A percentile compares a stretch with the other conserved stretches of the same genome.
Conservation (phyloP, 2,888 invertebrate genomes). For the Oxystoma pomonae region DNA sequence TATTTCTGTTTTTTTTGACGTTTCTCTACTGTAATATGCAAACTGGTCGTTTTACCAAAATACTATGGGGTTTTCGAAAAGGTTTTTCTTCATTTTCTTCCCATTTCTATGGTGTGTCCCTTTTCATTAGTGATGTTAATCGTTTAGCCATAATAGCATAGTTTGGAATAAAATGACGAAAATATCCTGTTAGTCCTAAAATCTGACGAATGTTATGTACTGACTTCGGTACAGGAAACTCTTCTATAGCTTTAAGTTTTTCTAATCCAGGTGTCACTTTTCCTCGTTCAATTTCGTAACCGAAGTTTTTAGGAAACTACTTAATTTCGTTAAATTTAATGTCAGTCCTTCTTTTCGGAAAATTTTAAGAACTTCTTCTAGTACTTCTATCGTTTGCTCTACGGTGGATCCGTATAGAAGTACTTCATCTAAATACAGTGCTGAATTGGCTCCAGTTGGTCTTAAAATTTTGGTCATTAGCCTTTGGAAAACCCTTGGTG, state of each 20-base stretch:
- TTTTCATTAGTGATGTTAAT: conserved; percentile 26
- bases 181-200: conserved; percentile 33
- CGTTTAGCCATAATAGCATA: conserved; percentile 30
- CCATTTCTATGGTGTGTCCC: conserved; percentile 23
- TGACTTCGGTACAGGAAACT: conserved; percentile 29
- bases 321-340: conserved; percentile 22
- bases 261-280: conserved; percentile 26
- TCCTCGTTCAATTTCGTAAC: conserved; percentile 22
- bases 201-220: conserved; percentile 32
- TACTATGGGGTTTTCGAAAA: conserved; percentile 19
- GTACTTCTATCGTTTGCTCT: conserved; percentile 12
- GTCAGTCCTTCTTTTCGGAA: conserved; percentile 23
- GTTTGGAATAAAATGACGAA: conserved; percentile 32
- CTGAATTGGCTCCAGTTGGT: conserved; percentile 10
- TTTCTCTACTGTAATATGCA: conserved; percentile 37
- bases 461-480: conserved; percentile 23
- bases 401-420: conserved; percentile 18
- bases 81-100: conserved; percentile 17
- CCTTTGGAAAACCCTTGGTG: conserved; percentile 24
- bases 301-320: conserved; percentile 20
- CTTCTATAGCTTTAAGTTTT: conserved; percentile 29
- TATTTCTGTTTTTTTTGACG: conserved; percentile 36
- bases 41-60: conserved; percentile 23
- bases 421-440: conserved; percentile 25
- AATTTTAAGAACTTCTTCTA: conserved; percentile 17